Conservation (phyloP, 1,140 invertebrate genomes). For the Nixonia krombeini region DNA sequence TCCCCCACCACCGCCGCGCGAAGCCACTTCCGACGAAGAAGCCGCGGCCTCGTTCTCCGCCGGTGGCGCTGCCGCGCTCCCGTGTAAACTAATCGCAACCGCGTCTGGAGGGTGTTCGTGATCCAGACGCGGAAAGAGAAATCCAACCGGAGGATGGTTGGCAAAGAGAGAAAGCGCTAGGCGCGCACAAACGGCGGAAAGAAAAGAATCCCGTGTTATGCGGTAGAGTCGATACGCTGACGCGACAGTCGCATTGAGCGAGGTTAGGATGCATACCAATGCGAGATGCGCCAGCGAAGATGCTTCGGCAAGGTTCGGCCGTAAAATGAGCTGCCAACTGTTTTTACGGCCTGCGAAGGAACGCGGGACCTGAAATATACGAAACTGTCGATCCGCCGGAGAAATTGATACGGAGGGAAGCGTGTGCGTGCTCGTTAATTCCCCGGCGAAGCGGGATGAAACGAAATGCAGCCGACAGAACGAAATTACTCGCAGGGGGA, state of each 20-base stretch:
- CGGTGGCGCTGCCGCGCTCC: constrained; percentile 25
- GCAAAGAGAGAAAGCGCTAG: constrained; percentile 6
- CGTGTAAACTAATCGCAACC: constrained; percentile 55
- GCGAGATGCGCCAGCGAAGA: constrained; percentile 38
- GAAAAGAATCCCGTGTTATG: constrained; percentile 18
- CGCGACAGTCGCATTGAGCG: constrained; percentile 24
- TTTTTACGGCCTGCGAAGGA: too few relatives aligned
- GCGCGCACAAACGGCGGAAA: constrained; percentile 5
- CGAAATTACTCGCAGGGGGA: too few relatives aligned
- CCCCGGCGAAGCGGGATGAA: too few relatives aligned
- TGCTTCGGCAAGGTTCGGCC: constrained; percentile 26
- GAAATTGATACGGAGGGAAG: too few relatives aligned
- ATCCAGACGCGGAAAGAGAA: constrained; percentile 5
- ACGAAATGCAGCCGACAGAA: too few relatives aligned
- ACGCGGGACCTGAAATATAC: too few relatives aligned
- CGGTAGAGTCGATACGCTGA: constrained; percentile 17
- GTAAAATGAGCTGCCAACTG: too few relatives aligned
- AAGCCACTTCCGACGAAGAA: constrained; percentile 26
- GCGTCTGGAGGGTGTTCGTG: constrained; percentile 11
- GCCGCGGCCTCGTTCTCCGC: constrained; percentile 6
- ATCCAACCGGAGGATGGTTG: constrained; percentile 22
- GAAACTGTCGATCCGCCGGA: too few relatives aligned
- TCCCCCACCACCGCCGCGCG: constrained; percentile 34
- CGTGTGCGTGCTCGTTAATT: too few relatives aligned
- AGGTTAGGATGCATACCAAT: constrained; percentile 49